Conservation (phyloP, 2,888 invertebrate genomes). For the Synergus laeviventris region DNA sequence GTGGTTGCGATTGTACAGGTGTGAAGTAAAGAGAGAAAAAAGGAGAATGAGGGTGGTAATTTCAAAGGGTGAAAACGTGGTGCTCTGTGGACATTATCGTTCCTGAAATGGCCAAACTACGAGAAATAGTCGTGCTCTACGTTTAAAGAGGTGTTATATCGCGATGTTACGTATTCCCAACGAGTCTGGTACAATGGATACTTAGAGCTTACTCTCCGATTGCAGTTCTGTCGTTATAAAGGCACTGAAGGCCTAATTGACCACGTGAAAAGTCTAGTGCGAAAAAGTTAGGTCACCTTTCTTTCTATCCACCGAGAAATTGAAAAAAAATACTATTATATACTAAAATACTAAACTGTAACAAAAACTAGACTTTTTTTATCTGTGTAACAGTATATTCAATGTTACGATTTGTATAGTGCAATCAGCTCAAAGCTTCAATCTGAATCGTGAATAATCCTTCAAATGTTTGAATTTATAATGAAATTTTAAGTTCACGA, state of each 20-base stretch:
- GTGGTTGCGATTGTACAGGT: constrained; percentile 16
- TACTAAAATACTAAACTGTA: no score
- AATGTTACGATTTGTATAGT: no score
- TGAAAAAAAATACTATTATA: no score
- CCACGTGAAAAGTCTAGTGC: constrained; percentile 2
- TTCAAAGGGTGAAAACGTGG: constrained; percentile 48
- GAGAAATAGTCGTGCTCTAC: constrained; percentile 40
- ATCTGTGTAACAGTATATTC: no score
- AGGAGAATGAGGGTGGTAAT: constrained; percentile 41
- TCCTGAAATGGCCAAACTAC: constrained; percentile 47
- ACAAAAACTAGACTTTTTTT: no score
- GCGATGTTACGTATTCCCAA: constrained; percentile 20
- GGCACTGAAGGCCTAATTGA: constrained; percentile 22
- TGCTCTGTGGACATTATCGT: constrained; percentile 50
- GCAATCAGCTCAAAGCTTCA: no score
- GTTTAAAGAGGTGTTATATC: constrained; percentile 17
- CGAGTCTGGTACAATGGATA: background rate
- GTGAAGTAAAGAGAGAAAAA: constrained; percentile 33
- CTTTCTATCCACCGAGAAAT: background rate
- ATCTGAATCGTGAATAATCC: no score
- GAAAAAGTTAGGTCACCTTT: constrained; percentile 1
- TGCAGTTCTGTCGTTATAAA: constrained; percentile 28
- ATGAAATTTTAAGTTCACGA: no score
- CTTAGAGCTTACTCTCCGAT: constrained; percentile 23
- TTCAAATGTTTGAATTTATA: no score